Conservation (phyloP, 2,888 invertebrate species). For the Agrotis puta region DNA sequence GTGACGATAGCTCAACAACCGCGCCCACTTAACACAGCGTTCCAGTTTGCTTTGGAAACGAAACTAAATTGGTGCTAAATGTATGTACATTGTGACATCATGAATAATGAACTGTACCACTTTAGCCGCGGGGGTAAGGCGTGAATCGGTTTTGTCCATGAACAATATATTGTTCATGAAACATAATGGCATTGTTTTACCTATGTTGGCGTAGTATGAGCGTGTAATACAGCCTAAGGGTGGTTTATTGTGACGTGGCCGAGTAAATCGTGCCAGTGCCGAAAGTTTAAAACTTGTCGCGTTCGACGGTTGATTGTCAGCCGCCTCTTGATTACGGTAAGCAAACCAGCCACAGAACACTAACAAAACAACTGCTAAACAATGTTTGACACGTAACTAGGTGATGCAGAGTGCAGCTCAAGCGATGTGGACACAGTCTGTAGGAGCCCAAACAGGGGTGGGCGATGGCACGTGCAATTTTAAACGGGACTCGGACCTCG, state of each 20-base stretch:
- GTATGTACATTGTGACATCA: constrained; percentile 76
- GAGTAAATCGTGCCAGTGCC: constrained; percentile 57
- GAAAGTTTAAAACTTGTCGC: constrained; percentile 64
- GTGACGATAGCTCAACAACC: constrained; percentile 81
- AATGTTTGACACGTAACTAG: constrained; percentile 86
- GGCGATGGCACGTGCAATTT: constrained; percentile 85
- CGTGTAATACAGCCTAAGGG: constrained; percentile 57
- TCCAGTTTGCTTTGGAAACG: constrained; percentile 74
- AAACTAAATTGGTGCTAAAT: constrained; percentile 78
- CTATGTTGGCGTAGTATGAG: constrained; percentile 70
- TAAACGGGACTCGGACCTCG: constrained; percentile 80
- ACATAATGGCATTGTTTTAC: constrained; percentile 83
- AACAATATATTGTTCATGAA: constrained; percentile 79
- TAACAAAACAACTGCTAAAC: constrained; percentile 83
- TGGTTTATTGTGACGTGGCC: constrained; percentile 52
- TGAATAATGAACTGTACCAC: constrained; percentile 80
- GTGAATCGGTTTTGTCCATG: constrained; percentile 72
- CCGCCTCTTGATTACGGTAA: constrained; percentile 73
- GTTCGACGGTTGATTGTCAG: constrained; percentile 62
- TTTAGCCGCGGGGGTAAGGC: constrained; percentile 64
- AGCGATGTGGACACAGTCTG: constrained; percentile 81
- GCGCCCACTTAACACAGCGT: constrained; percentile 76
- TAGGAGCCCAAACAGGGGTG: constrained; percentile 77
- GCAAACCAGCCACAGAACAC: constrained; percentile 76
- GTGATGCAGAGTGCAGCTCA: constrained; percentile 81